Percentiles rank a stretch among this genome's conserved stretches.
Evolutionary conservation across 64 coral and sea anemone species (phyloP).

Genomic region (Orbicella faveolata): DNA sequence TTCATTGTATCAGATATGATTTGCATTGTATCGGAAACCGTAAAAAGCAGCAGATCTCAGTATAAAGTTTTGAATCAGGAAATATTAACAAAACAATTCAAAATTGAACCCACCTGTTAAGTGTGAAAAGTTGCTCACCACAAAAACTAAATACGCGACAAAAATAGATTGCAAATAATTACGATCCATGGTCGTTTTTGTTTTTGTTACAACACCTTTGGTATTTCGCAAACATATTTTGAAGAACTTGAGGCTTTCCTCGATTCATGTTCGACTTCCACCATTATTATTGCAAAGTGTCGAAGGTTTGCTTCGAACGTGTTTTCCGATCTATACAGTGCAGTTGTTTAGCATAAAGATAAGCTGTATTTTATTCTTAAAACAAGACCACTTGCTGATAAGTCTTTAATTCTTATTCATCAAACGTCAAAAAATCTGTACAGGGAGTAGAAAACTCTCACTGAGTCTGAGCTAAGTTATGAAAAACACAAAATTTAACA

Average conservation of each 20-base stretch:
- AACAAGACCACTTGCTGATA: not conserved
- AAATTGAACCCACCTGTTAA: conserved; percentile 9
- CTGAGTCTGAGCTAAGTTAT: not conserved
- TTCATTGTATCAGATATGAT: too few relatives aligned
- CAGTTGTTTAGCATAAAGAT: not conserved
- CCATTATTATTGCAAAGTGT: not conserved
- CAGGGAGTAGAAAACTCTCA: not conserved
- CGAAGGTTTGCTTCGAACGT: not conserved
- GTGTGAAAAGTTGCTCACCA: not conserved
- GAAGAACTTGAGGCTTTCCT: not conserved
- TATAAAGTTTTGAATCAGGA: not conserved
- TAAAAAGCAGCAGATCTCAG: not conserved
- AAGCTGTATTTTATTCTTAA: conserved; percentile 1
- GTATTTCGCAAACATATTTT: too few relatives aligned
- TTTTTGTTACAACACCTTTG: not conserved
- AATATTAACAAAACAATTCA: not conserved
- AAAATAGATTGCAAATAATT: not conserved
- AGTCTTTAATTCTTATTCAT: conserved; percentile 10
- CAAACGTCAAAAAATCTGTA: conserved; percentile 16
- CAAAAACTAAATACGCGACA: conserved; percentile 3
- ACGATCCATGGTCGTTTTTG: not conserved
- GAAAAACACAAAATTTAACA: not conserved
- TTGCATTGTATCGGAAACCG: too few relatives aligned
- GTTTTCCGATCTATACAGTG: not conserved
- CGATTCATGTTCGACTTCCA: not conserved